Base-by-base conservation (phyloP, 2,888 invertebrate species). In the Amblyjoppa proteus region DNA sequence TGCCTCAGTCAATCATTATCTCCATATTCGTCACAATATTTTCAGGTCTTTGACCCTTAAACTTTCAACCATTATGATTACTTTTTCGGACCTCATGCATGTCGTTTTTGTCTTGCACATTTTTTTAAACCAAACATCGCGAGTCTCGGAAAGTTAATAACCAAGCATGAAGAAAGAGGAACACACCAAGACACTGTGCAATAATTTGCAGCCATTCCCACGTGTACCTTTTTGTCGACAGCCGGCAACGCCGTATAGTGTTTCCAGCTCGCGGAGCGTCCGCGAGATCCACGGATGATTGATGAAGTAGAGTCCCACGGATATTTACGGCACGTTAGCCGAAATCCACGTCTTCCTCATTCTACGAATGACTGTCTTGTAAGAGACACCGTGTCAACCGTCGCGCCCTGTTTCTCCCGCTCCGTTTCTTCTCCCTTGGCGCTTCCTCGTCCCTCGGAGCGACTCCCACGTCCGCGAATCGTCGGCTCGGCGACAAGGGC, bases 361-460 rank as follows among this genome's bases (percentile, higher is more conserved):
- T 91, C 91, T 89, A 89, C 91, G 93, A 93, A 93, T 93, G 93
- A 93, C 91, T 89, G 87, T 85, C 89, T 89, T 89, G 91, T 90
- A 91, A 93, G 90, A 90, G 90, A 90, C 88, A 90, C 90, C 89
- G 85, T 89, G 90, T 91, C 91, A 90, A 89, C 90, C 89, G 87
- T 88, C 89, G 86, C 88, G 86, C 86, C 87, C 86, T 64, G 77
- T 80, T 77, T 41, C 76, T 53, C 38, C 41, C 28, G 41, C 38
- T 56, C 61, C 64, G 56, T 64, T 68, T 31, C 31, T 16, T 20
- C 51, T 28, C 25, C 38, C 66, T 20, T 16, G 71, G 11, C 25
- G 20, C 16, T 7, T 38, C n/a, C 9, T 49, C 74, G 3, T 53
- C 53, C 20, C 53, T 6, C 51, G 13, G n/a, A 61, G 69, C 69